These are phyloP conservation scores for Pterophyllum scalare DNA, from an alignment of 2,113 vertebrate genomes.

Conservation along the genomic window DNA sequence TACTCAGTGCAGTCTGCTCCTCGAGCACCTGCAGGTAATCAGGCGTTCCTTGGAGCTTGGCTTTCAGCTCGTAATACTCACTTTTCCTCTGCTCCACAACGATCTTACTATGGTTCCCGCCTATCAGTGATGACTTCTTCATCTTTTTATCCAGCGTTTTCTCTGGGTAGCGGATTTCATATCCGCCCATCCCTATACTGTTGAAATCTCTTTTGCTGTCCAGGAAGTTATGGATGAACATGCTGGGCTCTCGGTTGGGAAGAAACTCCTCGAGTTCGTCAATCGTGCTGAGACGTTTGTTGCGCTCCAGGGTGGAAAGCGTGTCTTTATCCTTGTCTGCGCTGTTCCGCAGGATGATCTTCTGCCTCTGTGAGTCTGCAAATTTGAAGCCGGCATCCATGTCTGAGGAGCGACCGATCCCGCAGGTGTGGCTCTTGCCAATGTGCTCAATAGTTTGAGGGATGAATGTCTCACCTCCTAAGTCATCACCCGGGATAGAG, in stretches of 20 bases:
- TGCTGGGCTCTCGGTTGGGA: constrained; percentile 92
- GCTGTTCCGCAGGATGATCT: constrained; percentile 88
- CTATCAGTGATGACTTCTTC: constrained; percentile 97
- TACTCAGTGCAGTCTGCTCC: constrained; percentile 94
- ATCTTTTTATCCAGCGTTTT: constrained; percentile 95
- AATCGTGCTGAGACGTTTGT: constrained; percentile 98
- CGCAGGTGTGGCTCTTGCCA: constrained; percentile 95
- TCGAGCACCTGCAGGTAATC: constrained; percentile 99
- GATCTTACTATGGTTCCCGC: constrained; percentile 98
- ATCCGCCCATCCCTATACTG: constrained; percentile 97
- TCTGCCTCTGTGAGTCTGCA: constrained; percentile 91
- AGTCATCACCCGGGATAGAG: constrained; percentile 80
- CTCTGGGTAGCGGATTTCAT: constrained; percentile 97
- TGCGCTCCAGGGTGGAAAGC: constrained; percentile 87
- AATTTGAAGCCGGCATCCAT: constrained; percentile 92
- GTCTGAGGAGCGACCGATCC: constrained; percentile 85
- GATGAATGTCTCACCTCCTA: constrained; percentile 93
- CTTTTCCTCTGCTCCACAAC: constrained; percentile 97
- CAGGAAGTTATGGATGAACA: constrained; percentile 96
- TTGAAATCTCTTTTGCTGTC: constrained; percentile 97
- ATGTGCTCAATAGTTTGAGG: constrained; percentile 98
- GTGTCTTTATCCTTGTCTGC: constrained; percentile 93
- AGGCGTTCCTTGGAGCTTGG: constrained; percentile 96
- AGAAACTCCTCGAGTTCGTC: constrained; percentile 97
- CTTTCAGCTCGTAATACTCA: constrained; percentile 98